Evolutionary conservation across 2,888 invertebrate genomes (phyloP), one percentile per base, ranked within the genome.

Genomic region (Rhamphomyia laevipes): DNA sequence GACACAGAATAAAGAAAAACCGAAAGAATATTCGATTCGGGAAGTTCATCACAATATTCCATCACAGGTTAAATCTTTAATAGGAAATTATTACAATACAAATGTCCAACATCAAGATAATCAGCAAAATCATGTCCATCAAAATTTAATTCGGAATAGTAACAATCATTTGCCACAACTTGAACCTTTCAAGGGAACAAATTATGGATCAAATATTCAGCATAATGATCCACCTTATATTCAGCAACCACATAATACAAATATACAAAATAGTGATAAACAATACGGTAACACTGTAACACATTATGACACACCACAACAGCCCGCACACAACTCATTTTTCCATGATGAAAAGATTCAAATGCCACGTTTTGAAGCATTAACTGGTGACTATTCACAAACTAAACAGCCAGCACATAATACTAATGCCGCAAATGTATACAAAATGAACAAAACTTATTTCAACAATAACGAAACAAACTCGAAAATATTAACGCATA

Each of bases 361-460:
- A 27, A 42, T 23, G 12, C 42, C 50, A 13, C 45, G 41, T 33
- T 47, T 33, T 18, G 45, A 50, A 30, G 33, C 47, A 12, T 50
- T 44, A 12, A 37, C 21, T 10, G 38, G 43, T 10, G 18, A 40
- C 17, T n/a, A n/a, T n/a, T n/a, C n/a, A n/a, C 30, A 30, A 30
- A 6, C 30, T 30, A 30, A 30, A 9, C 11, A 9, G 30, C 6
- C 6, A 30, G 30, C 7, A 30, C 6, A 30, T 9, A 6, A 30
- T 9, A 11, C 6, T 30, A 30, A 30, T 30, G 11, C 30, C 11
- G 33, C 33, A 33, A 9, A 33, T 13, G 33, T 3, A 33, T 35
- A n/a, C n/a, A 13, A 35, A 35, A 35, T 2, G 4, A 4, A n/a
- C 4, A 35, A 35, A n/a, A 13, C 13, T 6, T 13, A 35, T 5